Percentiles rank a stretch among this genome's conserved stretches.
Evolutionary conservation across 2,797 vertebrate genomes (phyloP).

Genomic region (Sus cebifrons): DNA sequence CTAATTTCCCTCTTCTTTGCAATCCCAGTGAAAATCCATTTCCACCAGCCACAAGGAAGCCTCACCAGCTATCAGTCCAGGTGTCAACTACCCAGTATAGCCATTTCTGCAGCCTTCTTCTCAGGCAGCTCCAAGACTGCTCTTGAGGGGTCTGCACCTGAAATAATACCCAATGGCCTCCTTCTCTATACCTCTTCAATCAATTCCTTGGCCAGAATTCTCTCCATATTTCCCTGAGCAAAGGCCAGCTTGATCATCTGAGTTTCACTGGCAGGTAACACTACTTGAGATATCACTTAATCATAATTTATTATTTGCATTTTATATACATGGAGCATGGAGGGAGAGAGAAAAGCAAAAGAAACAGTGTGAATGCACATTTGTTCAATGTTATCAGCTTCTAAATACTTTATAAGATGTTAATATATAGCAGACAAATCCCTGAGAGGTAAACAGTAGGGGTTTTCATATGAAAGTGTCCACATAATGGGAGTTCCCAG

Average conservation of each 20-base stretch:
- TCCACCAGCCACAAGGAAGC: not conserved
- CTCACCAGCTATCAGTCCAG: not conserved
- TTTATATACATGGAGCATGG: not conserved
- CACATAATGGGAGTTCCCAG: not conserved
- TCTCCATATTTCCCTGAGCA: not conserved
- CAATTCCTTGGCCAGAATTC: not conserved
- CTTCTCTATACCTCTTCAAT: not conserved
- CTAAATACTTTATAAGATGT: not conserved
- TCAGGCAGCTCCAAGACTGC: not conserved
- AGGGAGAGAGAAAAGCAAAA: not conserved
- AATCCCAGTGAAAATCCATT: not conserved
- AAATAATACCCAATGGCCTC: not conserved
- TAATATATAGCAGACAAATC: not conserved
- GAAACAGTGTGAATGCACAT: not conserved
- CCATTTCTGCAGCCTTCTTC: not conserved
- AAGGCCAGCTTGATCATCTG: not conserved
- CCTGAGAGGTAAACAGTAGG: not conserved
- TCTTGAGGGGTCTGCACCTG: not conserved
- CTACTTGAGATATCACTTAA: conserved; percentile 15
- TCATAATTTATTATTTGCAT: not conserved
- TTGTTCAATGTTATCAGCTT: conserved; percentile 27
- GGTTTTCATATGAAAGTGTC: conserved; percentile 5
- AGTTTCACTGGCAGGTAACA: not conserved
- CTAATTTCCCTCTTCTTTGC: not conserved
- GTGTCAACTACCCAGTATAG: not conserved